Evolutionary conservation across 2,797 vertebrate species (phyloP).

Genomic region (Lepilemur septentrionalis): DNA sequence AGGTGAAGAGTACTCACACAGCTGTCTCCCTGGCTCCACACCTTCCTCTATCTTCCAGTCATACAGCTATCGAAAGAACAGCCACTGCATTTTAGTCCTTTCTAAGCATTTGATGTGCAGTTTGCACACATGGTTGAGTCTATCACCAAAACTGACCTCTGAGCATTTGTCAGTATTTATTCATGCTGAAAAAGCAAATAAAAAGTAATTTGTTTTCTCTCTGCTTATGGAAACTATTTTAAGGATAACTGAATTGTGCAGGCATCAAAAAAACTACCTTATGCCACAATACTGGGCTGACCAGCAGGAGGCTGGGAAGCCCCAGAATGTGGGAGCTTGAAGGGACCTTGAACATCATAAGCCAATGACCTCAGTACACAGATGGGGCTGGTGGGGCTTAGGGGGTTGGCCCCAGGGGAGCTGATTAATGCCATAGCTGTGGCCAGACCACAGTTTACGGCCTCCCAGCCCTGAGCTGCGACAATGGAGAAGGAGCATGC

Average conservation of each 20-base stretch:
- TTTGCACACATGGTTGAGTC: neutral
- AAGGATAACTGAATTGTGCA: slow-evolving; percentile 17
- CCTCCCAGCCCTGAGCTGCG: neutral
- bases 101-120: neutral
- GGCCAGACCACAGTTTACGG: neutral
- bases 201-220: slow-evolving; percentile 9
- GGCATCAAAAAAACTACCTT: neutral
- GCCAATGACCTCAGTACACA: neutral
- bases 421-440: neutral
- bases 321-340: neutral
- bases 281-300: neutral
- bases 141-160: neutral
- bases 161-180: neutral
- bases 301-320: neutral
- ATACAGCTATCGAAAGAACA: neutral
- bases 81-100: neutral
- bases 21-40: too few relatives aligned
- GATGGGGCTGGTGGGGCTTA: fast-evolving
- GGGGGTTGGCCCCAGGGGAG: neutral
- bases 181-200: neutral
- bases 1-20: neutral
- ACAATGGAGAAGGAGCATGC: neutral
- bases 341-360: neutral
- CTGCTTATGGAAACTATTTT: slow-evolving; percentile 2
- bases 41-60: neutral